Evolutionary conservation across 2,797 vertebrate species (phyloP), one percentile per base, ranked within the genome.

Genomic region (Pantherophis vulpinus): DNA sequence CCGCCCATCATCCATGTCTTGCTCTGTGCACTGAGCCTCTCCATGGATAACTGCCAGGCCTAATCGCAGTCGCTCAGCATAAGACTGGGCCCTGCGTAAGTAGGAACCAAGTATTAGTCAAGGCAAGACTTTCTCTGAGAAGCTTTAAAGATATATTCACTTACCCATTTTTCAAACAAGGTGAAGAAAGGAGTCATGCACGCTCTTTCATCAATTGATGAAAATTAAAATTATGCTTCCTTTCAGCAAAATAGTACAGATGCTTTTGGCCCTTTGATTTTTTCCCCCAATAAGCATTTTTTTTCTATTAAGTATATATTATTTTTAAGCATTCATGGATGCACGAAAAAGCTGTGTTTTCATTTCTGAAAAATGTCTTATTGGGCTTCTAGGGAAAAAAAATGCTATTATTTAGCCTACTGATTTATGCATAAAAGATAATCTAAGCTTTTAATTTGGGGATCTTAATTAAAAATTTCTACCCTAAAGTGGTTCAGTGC

Each of bases 31-130:
- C 98, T 99, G 99, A 12, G 99, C 99, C 96, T 99, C 99, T 0
- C 99, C 99, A 0, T 99, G 99, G 96, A 99, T 99, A 92, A 99
- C 99, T 1, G 99, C 99, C 91, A 99, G 97, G 18, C 99, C 99
- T 95, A 99, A 97, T 23, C 99, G 98, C 86, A 99, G 98, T 1
- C 99, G 97, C 95, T 99, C 99, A 0, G 99, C 99, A 0, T 99
- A 99, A 0, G 99, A 99, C 96, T 99, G 99, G 94, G 99, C 99
- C 97, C 99, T 99, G 93, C 0, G 90, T 91, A 87, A 92, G 91
- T 94, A 88, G 1, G 10, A 25, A 6, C n/a, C 89, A 90, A 86
- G 70, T 0, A 14, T 89, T n/a, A 94, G 51, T 37, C 32, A 23
- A 3, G 0, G 86, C 55, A 60, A 61, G n/a, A 25, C 5, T n/a